A percentile compares a stretch with the other conserved stretches of the same genome.
phyloP scores from a whole-genome alignment of 1,140 invertebrate genomes.

The Danaus melanippus region DNA sequence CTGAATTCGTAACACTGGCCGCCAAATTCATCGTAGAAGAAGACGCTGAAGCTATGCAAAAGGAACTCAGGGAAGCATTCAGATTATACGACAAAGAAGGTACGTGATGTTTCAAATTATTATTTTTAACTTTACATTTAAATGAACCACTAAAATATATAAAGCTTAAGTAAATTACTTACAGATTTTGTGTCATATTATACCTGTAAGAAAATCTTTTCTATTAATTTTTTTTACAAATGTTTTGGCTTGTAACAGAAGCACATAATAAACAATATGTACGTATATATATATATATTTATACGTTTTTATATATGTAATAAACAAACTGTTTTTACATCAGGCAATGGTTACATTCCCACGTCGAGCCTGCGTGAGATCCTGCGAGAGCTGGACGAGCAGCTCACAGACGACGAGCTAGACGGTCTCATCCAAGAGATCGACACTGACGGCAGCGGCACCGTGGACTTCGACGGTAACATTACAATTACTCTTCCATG shows the following conservation, averaged over 20 bases:
- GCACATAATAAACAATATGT: too few relatives aligned
- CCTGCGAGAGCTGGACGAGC: conserved; percentile 91
- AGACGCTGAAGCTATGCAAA: conserved; percentile 93
- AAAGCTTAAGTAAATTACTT: conserved; percentile 1
- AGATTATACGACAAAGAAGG: conserved; percentile 90
- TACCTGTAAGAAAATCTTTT: neutral
- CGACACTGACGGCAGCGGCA: conserved; percentile 91
- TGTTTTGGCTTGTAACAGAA: too few relatives aligned
- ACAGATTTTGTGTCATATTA: neutral
- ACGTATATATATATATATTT: too few relatives aligned
- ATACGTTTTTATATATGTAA: too few relatives aligned
- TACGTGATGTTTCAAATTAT: conserved; percentile 37
- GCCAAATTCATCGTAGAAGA: conserved; percentile 96
- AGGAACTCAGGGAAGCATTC: conserved; percentile 94
- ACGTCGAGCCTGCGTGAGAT: conserved; percentile 94
- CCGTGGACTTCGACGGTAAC: conserved; percentile 78
- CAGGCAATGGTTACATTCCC: conserved; percentile 95
- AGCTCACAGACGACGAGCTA: conserved; percentile 91
- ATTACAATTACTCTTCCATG: too few relatives aligned
- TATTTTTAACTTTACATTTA: conserved; percentile 4
- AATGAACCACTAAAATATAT: neutral
- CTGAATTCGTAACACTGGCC: conserved; percentile 93
- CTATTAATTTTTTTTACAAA: neutral
- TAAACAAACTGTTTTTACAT: conserved; percentile 9
- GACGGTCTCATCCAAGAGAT: conserved; percentile 98